Evolutionary conservation across 1,140 invertebrate genomes (phyloP).

Genomic region (Berghia stephanieae): DNA sequence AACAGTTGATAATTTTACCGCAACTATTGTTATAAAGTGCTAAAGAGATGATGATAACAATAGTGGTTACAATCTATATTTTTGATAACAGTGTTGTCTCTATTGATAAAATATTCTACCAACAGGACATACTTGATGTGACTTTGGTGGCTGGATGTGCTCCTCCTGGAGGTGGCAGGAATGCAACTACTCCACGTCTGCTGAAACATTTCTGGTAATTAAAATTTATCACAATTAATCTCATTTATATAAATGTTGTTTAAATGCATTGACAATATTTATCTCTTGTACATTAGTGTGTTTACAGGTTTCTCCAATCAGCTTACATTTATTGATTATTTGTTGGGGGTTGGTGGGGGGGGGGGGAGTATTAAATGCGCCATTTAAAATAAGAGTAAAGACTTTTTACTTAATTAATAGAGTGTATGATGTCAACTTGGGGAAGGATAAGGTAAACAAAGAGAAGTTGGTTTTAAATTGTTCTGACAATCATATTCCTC

Average conservation of each 20-base stretch:
- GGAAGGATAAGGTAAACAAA: too few relatives aligned
- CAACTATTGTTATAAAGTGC: neutral
- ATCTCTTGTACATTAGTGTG: too few relatives aligned
- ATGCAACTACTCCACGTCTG: conserved; percentile 61
- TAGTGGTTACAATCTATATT: neutral
- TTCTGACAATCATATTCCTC: neutral
- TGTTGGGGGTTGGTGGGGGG: too few relatives aligned
- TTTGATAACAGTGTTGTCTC: neutral
- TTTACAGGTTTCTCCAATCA: too few relatives aligned
- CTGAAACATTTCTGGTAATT: conserved; percentile 65
- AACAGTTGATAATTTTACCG: neutral
- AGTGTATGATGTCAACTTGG: too few relatives aligned
- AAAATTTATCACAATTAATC: neutral
- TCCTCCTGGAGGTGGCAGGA: conserved; percentile 64
- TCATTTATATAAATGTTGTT: neutral
- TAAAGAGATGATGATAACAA: neutral
- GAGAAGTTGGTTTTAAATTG: too few relatives aligned
- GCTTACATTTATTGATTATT: too few relatives aligned
- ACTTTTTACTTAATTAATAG: neutral
- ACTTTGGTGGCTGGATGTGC: conserved; percentile 65
- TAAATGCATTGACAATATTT: neutral
- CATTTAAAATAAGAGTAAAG: too few relatives aligned
- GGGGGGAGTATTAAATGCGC: too few relatives aligned
- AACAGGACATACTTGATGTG: conserved; percentile 63
- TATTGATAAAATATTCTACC: conserved; percentile 16